phyloP scores from a whole-genome alignment of 2,888 invertebrate genomes.

The Malthinus seriepunctatus region DNA sequence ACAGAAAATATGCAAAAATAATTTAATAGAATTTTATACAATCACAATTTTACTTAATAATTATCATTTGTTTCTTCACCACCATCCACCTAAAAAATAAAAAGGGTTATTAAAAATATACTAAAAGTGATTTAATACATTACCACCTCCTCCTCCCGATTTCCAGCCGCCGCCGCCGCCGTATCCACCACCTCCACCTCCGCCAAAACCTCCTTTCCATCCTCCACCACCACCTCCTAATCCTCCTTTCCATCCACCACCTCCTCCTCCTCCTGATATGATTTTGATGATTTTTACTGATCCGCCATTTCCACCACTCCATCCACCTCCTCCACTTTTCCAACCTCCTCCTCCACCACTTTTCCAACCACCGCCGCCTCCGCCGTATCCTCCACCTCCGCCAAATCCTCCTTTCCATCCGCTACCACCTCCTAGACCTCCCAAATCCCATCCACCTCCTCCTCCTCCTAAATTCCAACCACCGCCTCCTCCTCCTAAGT shows the following conservation, averaged over 20 bases:
- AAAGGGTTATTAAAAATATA: background rate
- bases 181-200: background rate
- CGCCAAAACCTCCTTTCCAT: background rate
- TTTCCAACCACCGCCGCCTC: too few relatives aligned
- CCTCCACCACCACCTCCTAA: conserved; percentile 7
- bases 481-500: conserved; percentile 3
- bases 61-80: background rate
- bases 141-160: conserved; percentile 10
- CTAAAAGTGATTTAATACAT: background rate
- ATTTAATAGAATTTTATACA: too few relatives aligned
- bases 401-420: background rate
- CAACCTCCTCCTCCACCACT: conserved; percentile 2
- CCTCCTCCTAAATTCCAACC: conserved; percentile 11
- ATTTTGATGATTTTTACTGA: too few relatives aligned
- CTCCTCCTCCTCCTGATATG: conserved; percentile 1
- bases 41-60: too few relatives aligned
- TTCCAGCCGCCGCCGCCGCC: conserved; percentile 12
- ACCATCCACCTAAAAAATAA: conserved; percentile 6
- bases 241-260: conserved; percentile 3
- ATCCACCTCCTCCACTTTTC: conserved; percentile 5
- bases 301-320: conserved; percentile 3
- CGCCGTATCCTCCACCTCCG: too few relatives aligned
- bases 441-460: conserved; percentile 10
- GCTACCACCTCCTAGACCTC: conserved; percentile 6
- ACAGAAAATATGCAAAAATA: too few relatives aligned